Conservation (phyloP, 2,113 vertebrate species). For the Ammospiza nelsoni region DNA sequence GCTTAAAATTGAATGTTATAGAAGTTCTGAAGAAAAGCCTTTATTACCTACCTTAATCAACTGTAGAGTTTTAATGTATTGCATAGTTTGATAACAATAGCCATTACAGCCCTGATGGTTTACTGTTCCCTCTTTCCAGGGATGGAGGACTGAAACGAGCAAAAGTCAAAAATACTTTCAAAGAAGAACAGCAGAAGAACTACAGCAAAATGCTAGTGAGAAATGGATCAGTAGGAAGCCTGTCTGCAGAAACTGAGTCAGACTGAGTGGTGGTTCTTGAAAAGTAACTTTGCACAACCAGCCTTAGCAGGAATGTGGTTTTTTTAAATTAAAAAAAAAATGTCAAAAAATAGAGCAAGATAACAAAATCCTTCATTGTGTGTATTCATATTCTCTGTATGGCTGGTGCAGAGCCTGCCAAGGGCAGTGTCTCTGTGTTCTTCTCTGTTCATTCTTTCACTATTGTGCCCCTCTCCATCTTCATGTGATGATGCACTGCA, state of each 20-base stretch:
- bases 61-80: neutral
- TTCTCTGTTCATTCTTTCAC: neutral
- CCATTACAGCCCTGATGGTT: neutral
- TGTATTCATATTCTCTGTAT: conserved; percentile 10
- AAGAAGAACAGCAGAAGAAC: conserved; percentile 92
- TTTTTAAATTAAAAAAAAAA: neutral
- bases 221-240: conserved; percentile 59
- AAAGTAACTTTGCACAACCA: conserved; percentile 1
- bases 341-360: neutral
- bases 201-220: conserved; percentile 91
- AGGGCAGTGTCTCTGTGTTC: neutral
- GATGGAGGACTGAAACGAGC: conserved; percentile 91
- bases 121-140: conserved; percentile 72
- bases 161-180: conserved; percentile 89
- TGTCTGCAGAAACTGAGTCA: conserved; percentile 53
- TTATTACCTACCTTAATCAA: neutral
- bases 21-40: neutral
- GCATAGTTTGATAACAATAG: neutral
- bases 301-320: neutral
- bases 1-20: neutral
- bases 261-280: conserved; percentile 30
- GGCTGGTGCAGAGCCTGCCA: conserved; percentile 23
- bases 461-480: neutral
- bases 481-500: neutral
- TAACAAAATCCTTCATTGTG: neutral